Evolutionary conservation across 1,140 invertebrate species (phyloP).

Genomic region (Lanistes nyassanus): DNA sequence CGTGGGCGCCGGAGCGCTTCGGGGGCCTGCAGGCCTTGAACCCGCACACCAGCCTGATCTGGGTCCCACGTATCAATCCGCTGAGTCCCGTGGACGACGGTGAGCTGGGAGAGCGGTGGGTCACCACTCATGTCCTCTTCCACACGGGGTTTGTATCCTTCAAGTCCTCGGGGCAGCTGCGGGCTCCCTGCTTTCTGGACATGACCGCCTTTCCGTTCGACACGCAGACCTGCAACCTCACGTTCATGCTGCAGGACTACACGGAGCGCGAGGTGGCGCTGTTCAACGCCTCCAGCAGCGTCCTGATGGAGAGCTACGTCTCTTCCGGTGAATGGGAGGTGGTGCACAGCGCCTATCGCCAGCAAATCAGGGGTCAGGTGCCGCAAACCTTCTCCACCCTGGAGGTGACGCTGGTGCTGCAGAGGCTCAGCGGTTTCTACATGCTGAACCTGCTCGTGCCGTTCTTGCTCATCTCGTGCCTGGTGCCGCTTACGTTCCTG

Average conservation of each 20-base stretch:
- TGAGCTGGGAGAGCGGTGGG: not conserved
- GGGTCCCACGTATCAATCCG: not conserved
- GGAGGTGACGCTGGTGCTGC: not conserved
- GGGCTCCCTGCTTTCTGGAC: not conserved
- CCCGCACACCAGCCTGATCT: not conserved
- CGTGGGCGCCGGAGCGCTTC: not conserved
- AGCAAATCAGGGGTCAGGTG: not conserved
- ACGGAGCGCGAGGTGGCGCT: not conserved
- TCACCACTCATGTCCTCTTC: not conserved
- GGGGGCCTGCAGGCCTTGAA: not conserved
- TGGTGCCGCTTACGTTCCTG: slow-evolving; percentile 68
- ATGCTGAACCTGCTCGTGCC: slow-evolving; percentile 10
- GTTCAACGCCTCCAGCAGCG: not conserved
- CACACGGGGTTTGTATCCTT: not conserved
- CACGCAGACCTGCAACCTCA: slow-evolving; percentile 4
- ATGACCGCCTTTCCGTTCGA: slow-evolving; percentile 20
- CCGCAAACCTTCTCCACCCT: not conserved
- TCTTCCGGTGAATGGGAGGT: not conserved
- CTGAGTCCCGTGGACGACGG: not conserved
- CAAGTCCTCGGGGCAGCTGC: not conserved
- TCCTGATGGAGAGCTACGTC: not conserved
- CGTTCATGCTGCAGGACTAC: not conserved
- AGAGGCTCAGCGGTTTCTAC: not conserved
- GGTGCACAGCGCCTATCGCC: not conserved
- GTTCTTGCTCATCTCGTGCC: not conserved